Base-by-base conservation (phyloP, 1,140 invertebrate genomes). In the Caenorhabditis inopinata region DNA sequence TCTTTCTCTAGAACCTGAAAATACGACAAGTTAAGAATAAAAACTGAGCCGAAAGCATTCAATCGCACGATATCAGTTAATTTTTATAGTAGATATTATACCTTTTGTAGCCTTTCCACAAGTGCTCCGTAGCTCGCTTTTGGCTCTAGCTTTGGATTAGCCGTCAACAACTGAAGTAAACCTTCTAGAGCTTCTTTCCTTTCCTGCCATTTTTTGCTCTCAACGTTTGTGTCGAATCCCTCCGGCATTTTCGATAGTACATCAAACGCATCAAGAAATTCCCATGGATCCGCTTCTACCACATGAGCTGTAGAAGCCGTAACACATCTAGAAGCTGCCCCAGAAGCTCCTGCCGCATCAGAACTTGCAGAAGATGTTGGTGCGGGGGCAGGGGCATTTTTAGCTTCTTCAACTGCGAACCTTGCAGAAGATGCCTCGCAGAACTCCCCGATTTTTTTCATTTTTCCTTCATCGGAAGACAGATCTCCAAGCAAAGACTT, bases 131-230 rank as follows among this genome's bases (percentile, higher is more conserved):
- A 98, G 87, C 77, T 74, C 12, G 73, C 82, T 23, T 85, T 84
- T 0, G 82, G 76, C 16, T 68, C 53, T 9, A 87, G 76, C 62
- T 78, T 38, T 0, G 94, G 95, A 86, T 93, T 93, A 27, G 91
- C 91, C 81, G 93, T 93, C 1, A 95, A 88, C 58, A 90, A 87
- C 77, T 92, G 91, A 78, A 96, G 93, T 0, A 97, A 88, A 1
- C 90, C 90, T 85, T 74, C 51, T 1, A 99, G 86, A 0, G 93
- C 93, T 89, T 98, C 95, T 89, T 97, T 97, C 9, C 97, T 91
- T 73, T 98, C 94, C 86, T 95, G 94, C 97, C 97, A 99, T 87
- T 98, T 98, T 88, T 97, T 98, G 0, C 94, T 94, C 89, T 98
- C 96, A 12, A 86, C 12, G 74, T 87, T 85, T 7, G 97, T 95